phyloP scores from a whole-genome alignment of 2,113 vertebrate species.

The Microtus oregoni region DNA sequence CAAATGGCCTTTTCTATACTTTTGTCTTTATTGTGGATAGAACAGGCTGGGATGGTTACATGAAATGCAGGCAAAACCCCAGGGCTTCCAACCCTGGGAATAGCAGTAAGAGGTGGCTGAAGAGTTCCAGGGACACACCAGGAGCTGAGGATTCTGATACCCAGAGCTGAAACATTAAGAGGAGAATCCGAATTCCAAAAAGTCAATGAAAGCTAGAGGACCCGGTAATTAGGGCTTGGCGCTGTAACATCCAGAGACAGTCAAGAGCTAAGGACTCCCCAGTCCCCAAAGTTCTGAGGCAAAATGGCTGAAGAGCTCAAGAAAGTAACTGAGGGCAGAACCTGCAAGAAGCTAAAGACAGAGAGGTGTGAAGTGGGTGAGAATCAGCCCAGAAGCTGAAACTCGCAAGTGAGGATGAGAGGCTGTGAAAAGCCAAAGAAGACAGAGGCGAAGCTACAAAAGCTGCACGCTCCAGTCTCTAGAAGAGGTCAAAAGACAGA shows the following conservation, averaged over 20 bases:
- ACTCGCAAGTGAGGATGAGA: neutral
- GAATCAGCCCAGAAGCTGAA: neutral
- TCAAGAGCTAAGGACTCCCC: neutral
- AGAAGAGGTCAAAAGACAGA: neutral
- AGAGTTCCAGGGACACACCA: neutral
- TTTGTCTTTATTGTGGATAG: neutral
- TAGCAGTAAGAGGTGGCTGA: neutral
- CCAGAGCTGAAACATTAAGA: neutral
- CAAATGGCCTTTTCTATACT: neutral
- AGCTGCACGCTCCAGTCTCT: neutral
- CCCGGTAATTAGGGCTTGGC: neutral
- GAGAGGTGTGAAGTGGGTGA: no score
- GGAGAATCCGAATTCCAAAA: neutral
- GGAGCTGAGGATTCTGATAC: neutral
- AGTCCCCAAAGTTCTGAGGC: neutral
- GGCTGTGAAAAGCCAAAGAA: neutral
- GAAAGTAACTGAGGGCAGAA: neutral
- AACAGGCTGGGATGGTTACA: neutral
- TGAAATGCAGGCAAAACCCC: neutral
- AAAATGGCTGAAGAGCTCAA: neutral
- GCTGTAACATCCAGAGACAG: neutral
- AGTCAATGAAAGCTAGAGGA: neutral
- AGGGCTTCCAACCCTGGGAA: neutral
- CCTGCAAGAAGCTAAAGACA: neutral
- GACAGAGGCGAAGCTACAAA: neutral